Conservation (phyloP, 2,113 vertebrate species). For the Lynx canadensis region DNA sequence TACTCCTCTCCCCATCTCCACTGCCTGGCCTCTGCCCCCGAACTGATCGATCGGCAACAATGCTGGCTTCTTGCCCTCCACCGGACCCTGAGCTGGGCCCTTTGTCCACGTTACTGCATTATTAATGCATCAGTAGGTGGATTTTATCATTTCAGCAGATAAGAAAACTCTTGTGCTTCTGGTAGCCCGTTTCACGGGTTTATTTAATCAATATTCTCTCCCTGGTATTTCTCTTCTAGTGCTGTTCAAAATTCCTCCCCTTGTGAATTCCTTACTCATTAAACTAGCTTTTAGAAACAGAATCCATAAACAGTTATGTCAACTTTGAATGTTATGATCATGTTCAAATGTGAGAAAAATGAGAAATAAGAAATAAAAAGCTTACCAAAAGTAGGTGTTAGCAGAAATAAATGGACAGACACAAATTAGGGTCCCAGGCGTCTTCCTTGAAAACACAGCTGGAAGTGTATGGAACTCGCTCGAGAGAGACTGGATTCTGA, state of each 20-base stretch:
- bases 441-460: neutral
- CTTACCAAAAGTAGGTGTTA: neutral
- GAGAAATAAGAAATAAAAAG: neutral
- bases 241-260: neutral
- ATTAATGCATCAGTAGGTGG: neutral
- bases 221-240: neutral
- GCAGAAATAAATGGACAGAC: neutral
- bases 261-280: neutral
- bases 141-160: neutral
- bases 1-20: fast-evolving
- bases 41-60: neutral
- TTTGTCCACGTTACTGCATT: neutral
- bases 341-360: neutral
- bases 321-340: neutral
- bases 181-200: neutral
- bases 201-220: neutral
- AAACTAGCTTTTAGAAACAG: neutral
- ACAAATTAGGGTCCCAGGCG: neutral
- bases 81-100: neutral
- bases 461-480: neutral
- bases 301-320: neutral
- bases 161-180: neutral
- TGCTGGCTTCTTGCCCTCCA: neutral
- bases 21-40: neutral
- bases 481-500: neutral